Evolutionary conservation across 2,888 invertebrate genomes (phyloP).

Genomic region (Ypsolopha sequella): DNA sequence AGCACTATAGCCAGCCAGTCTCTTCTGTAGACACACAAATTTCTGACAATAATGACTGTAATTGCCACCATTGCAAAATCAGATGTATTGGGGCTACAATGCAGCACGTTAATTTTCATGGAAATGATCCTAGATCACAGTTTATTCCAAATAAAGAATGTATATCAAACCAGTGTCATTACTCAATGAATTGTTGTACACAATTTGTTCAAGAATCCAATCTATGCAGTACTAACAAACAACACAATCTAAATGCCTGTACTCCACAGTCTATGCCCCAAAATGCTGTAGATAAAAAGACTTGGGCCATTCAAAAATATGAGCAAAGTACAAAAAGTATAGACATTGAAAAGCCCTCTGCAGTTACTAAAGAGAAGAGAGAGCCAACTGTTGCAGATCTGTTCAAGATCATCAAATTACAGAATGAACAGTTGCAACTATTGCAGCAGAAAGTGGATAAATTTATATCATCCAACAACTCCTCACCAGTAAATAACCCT

Average conservation of each 20-base stretch:
- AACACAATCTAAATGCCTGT: constrained; percentile 5
- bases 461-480: constrained; percentile 38
- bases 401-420: constrained; percentile 74
- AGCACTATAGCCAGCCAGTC: not conserved
- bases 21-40: not conserved
- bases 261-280: constrained; percentile 10
- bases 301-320: constrained; percentile 45
- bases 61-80: constrained; percentile 33
- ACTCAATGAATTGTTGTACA: constrained; percentile 1
- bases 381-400: constrained; percentile 72
- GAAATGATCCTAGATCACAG: not conserved
- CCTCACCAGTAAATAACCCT: constrained; percentile 21
- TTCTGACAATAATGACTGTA: constrained; percentile 21
- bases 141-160: not conserved
- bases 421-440: constrained; percentile 75
- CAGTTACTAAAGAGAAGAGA: constrained; percentile 41
- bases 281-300: constrained; percentile 47
- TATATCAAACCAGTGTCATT: not conserved
- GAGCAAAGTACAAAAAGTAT: constrained; percentile 30
- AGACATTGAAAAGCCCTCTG: constrained; percentile 38
- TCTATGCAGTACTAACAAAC: constrained; percentile 10
- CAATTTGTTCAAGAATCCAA: constrained; percentile 13
- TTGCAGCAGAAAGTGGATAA: constrained; percentile 75
- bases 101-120: not conserved
- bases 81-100: not conserved